These are phyloP conservation scores for Urocolius indicus DNA, from an alignment of 2,113 vertebrate genomes.

Conservation along the genomic window DNA sequence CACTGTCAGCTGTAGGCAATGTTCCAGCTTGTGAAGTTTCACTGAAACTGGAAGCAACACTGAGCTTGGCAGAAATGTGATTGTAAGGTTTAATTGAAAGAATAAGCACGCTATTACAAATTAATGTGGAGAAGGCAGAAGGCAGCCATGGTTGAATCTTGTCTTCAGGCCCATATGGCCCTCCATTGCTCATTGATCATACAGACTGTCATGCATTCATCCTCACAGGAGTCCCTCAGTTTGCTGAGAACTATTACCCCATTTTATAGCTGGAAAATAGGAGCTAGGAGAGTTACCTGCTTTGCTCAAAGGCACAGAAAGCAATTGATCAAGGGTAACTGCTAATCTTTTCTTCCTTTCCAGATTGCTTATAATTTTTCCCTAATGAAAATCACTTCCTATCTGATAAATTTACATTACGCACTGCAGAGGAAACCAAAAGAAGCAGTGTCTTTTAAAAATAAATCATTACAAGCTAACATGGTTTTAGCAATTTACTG, in stretches of 20 bases:
- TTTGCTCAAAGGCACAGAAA: neutral
- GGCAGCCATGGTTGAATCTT: slow-evolving; percentile 25
- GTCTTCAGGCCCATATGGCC: slow-evolving; percentile 21
- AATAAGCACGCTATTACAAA: slow-evolving; percentile 57
- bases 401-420: neutral
- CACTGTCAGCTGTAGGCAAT: slow-evolving; percentile 59
- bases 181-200: slow-evolving; percentile 14
- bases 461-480: neutral
- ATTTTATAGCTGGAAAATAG: slow-evolving; percentile 37
- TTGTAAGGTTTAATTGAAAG: slow-evolving; percentile 49
- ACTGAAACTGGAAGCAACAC: slow-evolving; percentile 44
- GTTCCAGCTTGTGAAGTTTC: slow-evolving; percentile 61
- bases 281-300: slow-evolving; percentile 2
- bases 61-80: slow-evolving; percentile 59
- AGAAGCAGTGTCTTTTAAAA: neutral
- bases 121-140: slow-evolving; percentile 50
- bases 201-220: neutral
- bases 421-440: neutral
- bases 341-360: slow-evolving; percentile 5
- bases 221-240: neutral
- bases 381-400: slow-evolving; percentile 37
- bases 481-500: neutral
- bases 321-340: neutral
- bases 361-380: slow-evolving; percentile 35
- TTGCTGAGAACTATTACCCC: neutral